Base-by-base conservation (phyloP, 2,888 invertebrate genomes). In the Odontocolon sp. region DNA sequence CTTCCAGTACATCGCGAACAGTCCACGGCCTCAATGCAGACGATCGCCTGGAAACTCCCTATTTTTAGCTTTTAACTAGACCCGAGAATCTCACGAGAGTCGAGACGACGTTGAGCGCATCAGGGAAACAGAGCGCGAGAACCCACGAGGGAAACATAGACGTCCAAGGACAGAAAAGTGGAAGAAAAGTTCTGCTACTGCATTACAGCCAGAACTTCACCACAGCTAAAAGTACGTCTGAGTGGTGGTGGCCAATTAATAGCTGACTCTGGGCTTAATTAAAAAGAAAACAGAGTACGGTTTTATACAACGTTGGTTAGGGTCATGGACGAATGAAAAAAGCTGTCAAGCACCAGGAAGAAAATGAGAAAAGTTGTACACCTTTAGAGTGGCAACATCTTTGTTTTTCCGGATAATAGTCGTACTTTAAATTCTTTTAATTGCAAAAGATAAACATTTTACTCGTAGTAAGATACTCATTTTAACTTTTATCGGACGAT, bases 61-160 rank as follows among this genome's bases (percentile, higher is more conserved):
- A 80, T 80, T 78, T 80, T 78, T 78, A 80, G 78, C 72, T 64
- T 36, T 69, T 68, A 68, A 57, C 72, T 52, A 64, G 63, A 72
- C 38, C 50, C 57, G 52, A 72, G 77, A 73, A 72, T 72, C 72
- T 36, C 67, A 42, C 57, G 64, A 68, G 77, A 64, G 63, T 68
- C 61, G 68, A 64, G 67, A 76, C 63, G 56, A 57, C 72, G n/a
- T n/a, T n/a, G 63, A 40, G 45, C 50, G 70, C 61, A 73, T 70
- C 72, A 74, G 67, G 56, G 57, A 78, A 67, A 78, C 64, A 73
- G 68, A 72, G 78, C 69, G 68, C 69, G 36, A 72, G 64, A 64
- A 61, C 54, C 59, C 28, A 45, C 45, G 52, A 31, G 28, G n/a
- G 23, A 26, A 28, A 61, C 54, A 31, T 18, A 45, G 36, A 26